A percentile compares a stretch with the other conserved stretches of the same genome.
Evolutionary conservation across 2,888 invertebrate genomes (phyloP).

Genomic region (Drosophila ezoana): DNA sequence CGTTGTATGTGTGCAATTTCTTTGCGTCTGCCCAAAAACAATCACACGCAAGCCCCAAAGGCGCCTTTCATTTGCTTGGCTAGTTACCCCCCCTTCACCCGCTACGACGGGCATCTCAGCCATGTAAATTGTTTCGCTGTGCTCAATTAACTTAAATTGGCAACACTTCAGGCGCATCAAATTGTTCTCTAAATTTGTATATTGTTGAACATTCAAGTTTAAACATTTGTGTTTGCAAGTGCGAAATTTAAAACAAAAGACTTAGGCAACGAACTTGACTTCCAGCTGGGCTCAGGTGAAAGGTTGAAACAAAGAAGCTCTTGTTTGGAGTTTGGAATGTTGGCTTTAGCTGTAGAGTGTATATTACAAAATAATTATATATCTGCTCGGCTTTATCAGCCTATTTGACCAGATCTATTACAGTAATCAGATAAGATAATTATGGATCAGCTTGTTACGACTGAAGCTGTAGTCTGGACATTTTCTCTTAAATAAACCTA

Average conservation of each 20-base stretch:
- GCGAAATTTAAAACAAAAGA: slow-evolving; percentile 63
- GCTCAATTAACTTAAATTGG: slow-evolving; percentile 66
- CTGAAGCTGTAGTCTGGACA: background rate
- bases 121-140: slow-evolving; percentile 60
- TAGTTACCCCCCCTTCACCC: slow-evolving; percentile 2
- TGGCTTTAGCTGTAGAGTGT: background rate
- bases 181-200: slow-evolving; percentile 62
- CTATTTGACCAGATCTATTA: background rate
- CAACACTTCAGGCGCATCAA: slow-evolving; percentile 72
- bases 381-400: background rate
- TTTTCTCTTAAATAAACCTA: background rate
- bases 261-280: slow-evolving; percentile 73
- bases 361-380: slow-evolving; percentile 3
- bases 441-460: background rate
- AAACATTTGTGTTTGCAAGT: slow-evolving; percentile 29
- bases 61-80: slow-evolving; percentile 32
- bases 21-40: slow-evolving; percentile 32
- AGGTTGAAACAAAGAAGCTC: background rate
- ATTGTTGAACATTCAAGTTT: slow-evolving; percentile 60
- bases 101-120: slow-evolving; percentile 24
- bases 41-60: slow-evolving; percentile 29
- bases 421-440: slow-evolving; percentile 4
- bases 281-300: slow-evolving; percentile 15
- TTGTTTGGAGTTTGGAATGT: background rate
- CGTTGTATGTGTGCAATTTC: slow-evolving; percentile 33